Evolutionary conservation across 2,888 invertebrate genomes (phyloP).

Genomic region (Aporophyla nigra): DNA sequence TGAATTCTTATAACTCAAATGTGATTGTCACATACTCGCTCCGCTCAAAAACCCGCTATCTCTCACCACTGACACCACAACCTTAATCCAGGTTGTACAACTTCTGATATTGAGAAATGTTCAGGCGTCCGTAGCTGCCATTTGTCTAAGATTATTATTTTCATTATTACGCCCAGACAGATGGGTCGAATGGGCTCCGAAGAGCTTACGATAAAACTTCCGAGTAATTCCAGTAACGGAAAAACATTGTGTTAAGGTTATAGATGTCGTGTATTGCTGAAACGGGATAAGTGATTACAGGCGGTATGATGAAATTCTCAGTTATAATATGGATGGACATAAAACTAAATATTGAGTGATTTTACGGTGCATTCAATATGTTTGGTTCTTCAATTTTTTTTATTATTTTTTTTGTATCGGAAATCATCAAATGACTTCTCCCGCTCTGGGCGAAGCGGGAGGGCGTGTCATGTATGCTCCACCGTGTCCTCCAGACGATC

Average conservation of each 20-base stretch:
- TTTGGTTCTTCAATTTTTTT: too few relatives aligned
- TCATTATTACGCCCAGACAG: constrained; percentile 67
- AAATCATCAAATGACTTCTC: too few relatives aligned
- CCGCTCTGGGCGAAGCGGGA: too few relatives aligned
- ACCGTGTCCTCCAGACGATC: too few relatives aligned
- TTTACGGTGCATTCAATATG: not conserved
- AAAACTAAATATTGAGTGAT: not conserved
- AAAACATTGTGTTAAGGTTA: constrained; percentile 27
- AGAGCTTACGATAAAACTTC: constrained; percentile 48
- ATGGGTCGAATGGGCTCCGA: constrained; percentile 34
- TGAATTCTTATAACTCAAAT: too few relatives aligned
- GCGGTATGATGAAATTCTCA: not conserved
- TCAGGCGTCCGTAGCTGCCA: constrained; percentile 63
- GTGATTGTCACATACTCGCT: not conserved
- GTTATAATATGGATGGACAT: too few relatives aligned
- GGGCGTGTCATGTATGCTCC: too few relatives aligned
- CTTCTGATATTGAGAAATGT: constrained; percentile 72
- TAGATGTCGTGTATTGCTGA: constrained; percentile 10
- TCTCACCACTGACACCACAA: constrained; percentile 27
- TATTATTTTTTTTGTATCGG: too few relatives aligned
- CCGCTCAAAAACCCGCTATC: constrained; percentile 27
- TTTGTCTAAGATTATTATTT: constrained; percentile 75
- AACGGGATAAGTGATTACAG: not conserved
- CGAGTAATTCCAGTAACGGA: constrained; percentile 23
- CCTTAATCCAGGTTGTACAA: constrained; percentile 73